These are phyloP conservation scores for Crotalus adamanteus DNA, from an alignment of 2,797 vertebrate genomes.

Conservation along the genomic window DNA sequence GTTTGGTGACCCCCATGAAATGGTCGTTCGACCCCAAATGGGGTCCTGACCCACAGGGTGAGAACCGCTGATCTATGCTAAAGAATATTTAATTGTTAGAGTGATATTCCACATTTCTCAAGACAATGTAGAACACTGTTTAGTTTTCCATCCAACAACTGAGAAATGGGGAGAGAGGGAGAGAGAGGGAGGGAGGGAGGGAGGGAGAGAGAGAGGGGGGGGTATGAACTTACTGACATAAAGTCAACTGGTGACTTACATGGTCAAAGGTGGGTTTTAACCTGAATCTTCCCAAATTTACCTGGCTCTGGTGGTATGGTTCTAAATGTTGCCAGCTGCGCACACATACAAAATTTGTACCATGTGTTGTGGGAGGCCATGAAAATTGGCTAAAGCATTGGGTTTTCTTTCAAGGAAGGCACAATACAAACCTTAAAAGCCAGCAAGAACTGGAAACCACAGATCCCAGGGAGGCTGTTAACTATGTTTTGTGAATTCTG, in stretches of 20 bases:
- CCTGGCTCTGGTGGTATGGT: not conserved
- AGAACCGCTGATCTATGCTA: not conserved
- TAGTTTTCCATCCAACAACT: not conserved
- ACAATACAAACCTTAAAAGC: not conserved
- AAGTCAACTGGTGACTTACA: not conserved
- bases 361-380: not conserved
- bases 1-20: too few species aligned
- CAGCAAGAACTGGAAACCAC: not conserved
- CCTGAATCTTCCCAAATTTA: not conserved
- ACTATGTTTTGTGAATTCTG: not conserved
- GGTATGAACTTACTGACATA: not conserved
- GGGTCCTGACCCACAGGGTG: too few species aligned
- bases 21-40: too few species aligned
- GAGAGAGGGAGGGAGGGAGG: too few species aligned
- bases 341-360: not conserved
- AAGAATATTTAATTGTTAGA: not conserved
- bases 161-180: not conserved
- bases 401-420: not conserved
- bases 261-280: not conserved
- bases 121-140: not conserved
- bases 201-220: too few species aligned
- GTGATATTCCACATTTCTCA: not conserved
- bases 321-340: not conserved
- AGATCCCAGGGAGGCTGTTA: not conserved
- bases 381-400: not conserved